Evolutionary conservation across 2,797 vertebrate species (phyloP).

Genomic region (Tenualosa ilisha): DNA sequence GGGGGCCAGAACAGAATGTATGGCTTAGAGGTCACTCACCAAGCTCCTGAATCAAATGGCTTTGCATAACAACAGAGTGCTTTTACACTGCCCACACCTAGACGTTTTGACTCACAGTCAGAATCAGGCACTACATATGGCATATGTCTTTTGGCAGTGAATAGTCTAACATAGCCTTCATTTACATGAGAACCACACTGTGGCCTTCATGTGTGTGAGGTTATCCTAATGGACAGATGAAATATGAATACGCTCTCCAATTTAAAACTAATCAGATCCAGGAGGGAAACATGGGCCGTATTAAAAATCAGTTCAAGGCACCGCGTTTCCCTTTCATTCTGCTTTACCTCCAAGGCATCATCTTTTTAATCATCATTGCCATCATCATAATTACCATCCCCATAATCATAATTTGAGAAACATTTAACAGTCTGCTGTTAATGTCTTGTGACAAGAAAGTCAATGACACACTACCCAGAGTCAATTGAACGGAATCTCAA

Average conservation of each 20-base stretch:
- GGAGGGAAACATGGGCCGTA: slow-evolving; percentile 56
- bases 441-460: slow-evolving; percentile 64
- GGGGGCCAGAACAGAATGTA: slow-evolving; percentile 31
- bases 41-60: not conserved
- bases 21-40: slow-evolving; percentile 45
- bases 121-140: not conserved
- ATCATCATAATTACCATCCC: slow-evolving; percentile 67
- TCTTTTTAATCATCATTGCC: slow-evolving; percentile 69
- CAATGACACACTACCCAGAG: slow-evolving; percentile 8
- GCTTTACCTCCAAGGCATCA: slow-evolving; percentile 65
- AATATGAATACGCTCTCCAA: slow-evolving; percentile 31
- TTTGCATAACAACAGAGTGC: not conserved
- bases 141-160: not conserved
- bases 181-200: slow-evolving; percentile 41
- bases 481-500: slow-evolving; percentile 34
- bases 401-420: slow-evolving; percentile 70
- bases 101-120: not conserved
- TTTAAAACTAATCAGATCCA: slow-evolving; percentile 33
- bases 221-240: slow-evolving; percentile 28
- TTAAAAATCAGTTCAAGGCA: slow-evolving; percentile 53
- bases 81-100: not conserved
- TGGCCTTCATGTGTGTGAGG: not conserved
- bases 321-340: slow-evolving; percentile 58
- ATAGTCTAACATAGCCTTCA: not conserved
- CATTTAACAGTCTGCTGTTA: slow-evolving; percentile 66